These are phyloP conservation scores for Harpagoxenus sublaevis DNA, from an alignment of 2,888 invertebrate genomes.

Conservation along the genomic window DNA sequence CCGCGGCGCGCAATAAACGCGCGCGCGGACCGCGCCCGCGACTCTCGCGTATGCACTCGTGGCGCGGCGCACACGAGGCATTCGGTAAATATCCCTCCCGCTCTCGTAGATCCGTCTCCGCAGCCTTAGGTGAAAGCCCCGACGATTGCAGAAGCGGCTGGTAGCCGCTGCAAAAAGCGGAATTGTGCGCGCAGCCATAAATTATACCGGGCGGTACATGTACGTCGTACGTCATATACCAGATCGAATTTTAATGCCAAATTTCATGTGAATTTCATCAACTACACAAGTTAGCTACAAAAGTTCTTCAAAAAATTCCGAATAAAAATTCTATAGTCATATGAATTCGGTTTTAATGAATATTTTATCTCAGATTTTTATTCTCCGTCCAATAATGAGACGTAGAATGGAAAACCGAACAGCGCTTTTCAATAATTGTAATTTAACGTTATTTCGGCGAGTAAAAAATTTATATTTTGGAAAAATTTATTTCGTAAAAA, in stretches of 20 bases:
- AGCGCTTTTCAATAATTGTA: neutral
- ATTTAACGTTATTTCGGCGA: neutral
- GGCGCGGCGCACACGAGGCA: slow-evolving; percentile 44
- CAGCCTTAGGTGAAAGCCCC: slow-evolving; percentile 71
- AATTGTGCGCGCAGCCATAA: neutral
- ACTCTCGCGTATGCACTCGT: slow-evolving; percentile 43
- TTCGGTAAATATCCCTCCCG: slow-evolving; percentile 65
- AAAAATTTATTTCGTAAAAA: neutral
- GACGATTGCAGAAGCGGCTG: slow-evolving; percentile 60
- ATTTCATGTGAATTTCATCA: slow-evolving; percentile 5
- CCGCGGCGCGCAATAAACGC: slow-evolving; percentile 60
- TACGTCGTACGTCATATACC: neutral
- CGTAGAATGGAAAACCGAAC: neutral
- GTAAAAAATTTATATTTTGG: neutral
- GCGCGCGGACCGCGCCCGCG: slow-evolving; percentile 57
- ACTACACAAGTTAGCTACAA: neutral
- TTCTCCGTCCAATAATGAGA: neutral
- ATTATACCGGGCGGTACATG: neutral
- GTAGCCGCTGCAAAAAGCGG: slow-evolving; percentile 8
- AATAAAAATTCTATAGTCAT: neutral
- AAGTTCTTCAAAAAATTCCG: neutral
- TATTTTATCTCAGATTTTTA: neutral
- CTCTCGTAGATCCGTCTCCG: slow-evolving; percentile 59
- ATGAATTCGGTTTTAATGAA: neutral
- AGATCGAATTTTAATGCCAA: slow-evolving; percentile 1